Evolutionary conservation across 2,113 vertebrate genomes (phyloP).

Genomic region (human (Homo sapiens)): GRCh38 chr15:39537001-39537500

Average conservation of each 20-base stretch:
- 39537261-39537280: not conserved
- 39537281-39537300: not conserved
- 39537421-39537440: not conserved
- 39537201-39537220: not conserved
- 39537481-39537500: not conserved
- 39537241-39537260: not conserved
- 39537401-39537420: not conserved
- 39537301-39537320: not conserved
- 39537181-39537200: not conserved
- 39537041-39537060: not conserved
- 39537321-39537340: not conserved
- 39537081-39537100: not conserved
- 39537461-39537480: not conserved
- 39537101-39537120: not conserved
- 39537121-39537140: not conserved
- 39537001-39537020: not conserved
- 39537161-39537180: not conserved
- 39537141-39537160: not conserved
- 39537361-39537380: not conserved
- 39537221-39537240: not conserved
- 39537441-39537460: not conserved
- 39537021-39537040: not conserved
- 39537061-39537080: not conserved
- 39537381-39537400: not conserved
- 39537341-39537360: not conserved